Base-by-base conservation (phyloP, 2,113 vertebrate genomes). In the Taurulus bubalis region DNA sequence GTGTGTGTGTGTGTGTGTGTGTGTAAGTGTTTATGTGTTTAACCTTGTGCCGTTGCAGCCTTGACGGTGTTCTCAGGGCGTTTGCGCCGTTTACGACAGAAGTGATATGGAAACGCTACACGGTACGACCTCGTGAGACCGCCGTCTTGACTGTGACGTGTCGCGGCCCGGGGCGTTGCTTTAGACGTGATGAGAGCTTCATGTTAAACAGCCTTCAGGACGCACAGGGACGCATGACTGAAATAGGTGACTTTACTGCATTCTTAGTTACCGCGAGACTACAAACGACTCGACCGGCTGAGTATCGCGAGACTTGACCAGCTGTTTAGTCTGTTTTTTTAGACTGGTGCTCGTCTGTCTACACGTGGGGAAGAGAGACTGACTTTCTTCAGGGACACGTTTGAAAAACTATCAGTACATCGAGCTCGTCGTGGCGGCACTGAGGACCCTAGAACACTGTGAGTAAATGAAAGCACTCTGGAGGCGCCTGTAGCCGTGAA, bases 311-410 rank as follows among this genome's bases (percentile, higher is more conserved):
- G 93, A 90, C 63, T 90, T 95, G 36, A 90, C 89, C 94, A 95
- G 94, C 95, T 95, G 95, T 94, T 94, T 84, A 59, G 83, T 86
- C 87, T 91, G 86, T 94, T 90, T 71, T 88, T 92, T 86, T 66
- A 91, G 91, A 73, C 77, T 91, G 83, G 79, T 86, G 85, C 87
- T 93, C 60, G 84, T 91, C 91, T 86, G 87, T 86, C 85, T 94
- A 91, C 95, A 95, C 95, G 94, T 96, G 94, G 95, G 91, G 88
- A 90, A 83, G 83, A 91, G 89, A 93, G 87, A 66, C n/a, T 89
- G 87, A 91, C 82, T 86, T 82, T 88, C 51, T 55, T 73, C 62
- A 51, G 62, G 89, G 79, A 89, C 82, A 85, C 85, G 66, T 77
- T 83, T 60, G 60, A 82, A 76, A 87, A 87, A 32, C 3, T 60